Percentiles rank a stretch among this genome's conserved stretches.
Evolutionary conservation across 2,888 invertebrate genomes (phyloP).

Genomic region (Sipha maydis): DNA sequence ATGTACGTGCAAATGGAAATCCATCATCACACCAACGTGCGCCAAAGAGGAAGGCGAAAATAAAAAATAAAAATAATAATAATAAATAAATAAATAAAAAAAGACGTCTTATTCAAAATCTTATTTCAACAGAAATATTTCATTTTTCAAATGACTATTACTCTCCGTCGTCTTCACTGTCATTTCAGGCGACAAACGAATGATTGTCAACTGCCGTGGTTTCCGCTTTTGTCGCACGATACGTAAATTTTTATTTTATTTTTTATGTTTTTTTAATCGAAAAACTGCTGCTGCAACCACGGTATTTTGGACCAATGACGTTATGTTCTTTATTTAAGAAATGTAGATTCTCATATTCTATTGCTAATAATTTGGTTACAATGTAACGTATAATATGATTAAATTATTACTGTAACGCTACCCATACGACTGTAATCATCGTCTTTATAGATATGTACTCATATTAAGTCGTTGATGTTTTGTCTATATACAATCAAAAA

Average conservation of each 20-base stretch:
- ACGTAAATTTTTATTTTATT: slow-evolving; percentile 7
- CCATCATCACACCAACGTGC: slow-evolving; percentile 36
- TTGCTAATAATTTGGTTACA: too few relatives aligned
- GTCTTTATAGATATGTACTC: too few relatives aligned
- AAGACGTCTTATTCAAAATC: slow-evolving; percentile 43
- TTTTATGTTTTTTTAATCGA: slow-evolving; percentile 45
- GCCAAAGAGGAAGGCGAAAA: not conserved
- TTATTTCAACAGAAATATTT: slow-evolving; percentile 51
- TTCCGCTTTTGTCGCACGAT: slow-evolving; percentile 22
- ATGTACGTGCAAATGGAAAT: slow-evolving; percentile 57
- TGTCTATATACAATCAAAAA: too few relatives aligned
- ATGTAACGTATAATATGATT: too few relatives aligned
- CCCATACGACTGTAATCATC: too few relatives aligned
- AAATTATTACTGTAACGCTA: too few relatives aligned
- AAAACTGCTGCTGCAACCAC: not conserved
- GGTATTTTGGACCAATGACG: not conserved
- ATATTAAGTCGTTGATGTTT: too few relatives aligned
- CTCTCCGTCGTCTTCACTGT: slow-evolving; percentile 18
- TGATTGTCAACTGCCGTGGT: slow-evolving; percentile 38
- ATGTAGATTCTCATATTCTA: too few relatives aligned
- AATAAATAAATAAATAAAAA: slow-evolving; percentile 31
- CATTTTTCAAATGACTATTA: slow-evolving; percentile 57
- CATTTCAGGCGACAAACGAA: slow-evolving; percentile 50
- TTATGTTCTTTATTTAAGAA: too few relatives aligned
- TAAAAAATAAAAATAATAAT: not conserved